phyloP scores from a whole-genome alignment of 92 coral and sea anemone genomes.

The Hydrozoanthus gracilis region DNA sequence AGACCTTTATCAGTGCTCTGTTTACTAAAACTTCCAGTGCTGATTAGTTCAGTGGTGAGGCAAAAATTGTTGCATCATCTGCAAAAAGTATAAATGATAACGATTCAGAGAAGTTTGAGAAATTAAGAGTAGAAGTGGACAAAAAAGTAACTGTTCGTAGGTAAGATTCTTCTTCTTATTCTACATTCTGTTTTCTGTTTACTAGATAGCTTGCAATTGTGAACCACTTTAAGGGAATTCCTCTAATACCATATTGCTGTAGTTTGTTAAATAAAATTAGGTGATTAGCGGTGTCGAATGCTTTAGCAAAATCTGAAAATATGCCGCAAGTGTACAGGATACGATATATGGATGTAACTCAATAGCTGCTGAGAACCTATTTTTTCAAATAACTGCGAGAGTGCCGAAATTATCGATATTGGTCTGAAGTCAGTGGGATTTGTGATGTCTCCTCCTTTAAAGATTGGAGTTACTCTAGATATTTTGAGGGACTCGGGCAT shows the following conservation, averaged over 20 bases:
- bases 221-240: constrained; percentile 39
- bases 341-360: constrained; percentile 8
- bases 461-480: constrained; percentile 9
- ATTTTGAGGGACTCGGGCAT: neutral
- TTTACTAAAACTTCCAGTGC: constrained; percentile 17
- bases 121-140: neutral
- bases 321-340: neutral
- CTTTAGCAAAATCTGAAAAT: constrained; percentile 30
- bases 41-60: neutral
- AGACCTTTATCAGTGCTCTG: constrained; percentile 22
- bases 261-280: constrained; percentile 32
- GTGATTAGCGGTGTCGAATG: constrained; percentile 39
- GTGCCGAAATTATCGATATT: neutral
- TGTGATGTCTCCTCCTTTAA: neutral
- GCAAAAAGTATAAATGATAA: constrained; percentile 22
- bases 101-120: neutral
- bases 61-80: constrained; percentile 31
- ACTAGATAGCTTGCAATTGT: constrained; percentile 44
- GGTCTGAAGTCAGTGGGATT: neutral
- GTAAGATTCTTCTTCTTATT: neutral
- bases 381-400: constrained; percentile 13
- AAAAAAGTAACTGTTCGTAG: constrained; percentile 12
- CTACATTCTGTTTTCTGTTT: constrained; percentile 50
- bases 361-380: neutral
- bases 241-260: constrained; percentile 45